Conservation (phyloP, 2,113 vertebrate species). For the Phyllostomus discolor region DNA sequence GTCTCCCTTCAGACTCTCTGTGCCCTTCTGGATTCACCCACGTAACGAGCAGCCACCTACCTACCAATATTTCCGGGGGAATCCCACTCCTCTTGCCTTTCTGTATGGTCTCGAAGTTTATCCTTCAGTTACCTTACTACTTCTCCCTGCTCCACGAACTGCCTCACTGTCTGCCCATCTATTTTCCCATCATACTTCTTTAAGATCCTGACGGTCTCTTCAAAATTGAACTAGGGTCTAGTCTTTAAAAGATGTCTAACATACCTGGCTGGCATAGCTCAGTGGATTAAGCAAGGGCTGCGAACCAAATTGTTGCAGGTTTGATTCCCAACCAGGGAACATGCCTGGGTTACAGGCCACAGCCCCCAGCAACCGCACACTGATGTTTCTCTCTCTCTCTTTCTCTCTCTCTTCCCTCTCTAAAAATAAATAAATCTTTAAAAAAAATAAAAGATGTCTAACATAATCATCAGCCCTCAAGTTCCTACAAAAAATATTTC, state of each 20-base stretch:
- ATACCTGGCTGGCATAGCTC: not conserved
- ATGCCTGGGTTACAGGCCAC: no score
- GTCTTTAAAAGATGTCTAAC: constrained; percentile 19
- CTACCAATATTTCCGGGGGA: not conserved
- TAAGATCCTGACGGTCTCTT: constrained; percentile 16
- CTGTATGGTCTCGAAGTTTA: not conserved
- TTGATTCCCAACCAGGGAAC: no score
- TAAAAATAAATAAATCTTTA: no score
- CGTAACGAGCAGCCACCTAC: not conserved
- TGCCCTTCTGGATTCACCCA: not conserved
- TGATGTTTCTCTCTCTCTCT: no score
- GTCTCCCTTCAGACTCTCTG: not conserved
- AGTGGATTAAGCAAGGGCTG: no score
- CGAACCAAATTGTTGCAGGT: no score
- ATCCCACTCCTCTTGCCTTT: not conserved
- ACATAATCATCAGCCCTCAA: constrained; percentile 19
- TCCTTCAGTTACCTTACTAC: not conserved
- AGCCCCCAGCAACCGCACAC: no score
- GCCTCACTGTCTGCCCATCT: not conserved
- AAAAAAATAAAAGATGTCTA: not conserved
- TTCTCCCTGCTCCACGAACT: not conserved
- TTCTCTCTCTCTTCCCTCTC: no score
- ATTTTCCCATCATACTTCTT: not conserved
- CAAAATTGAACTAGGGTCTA: not conserved
- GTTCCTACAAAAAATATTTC: not conserved